These are phyloP conservation scores for Drosophila micromelanica DNA, from an alignment of 1,140 invertebrate genomes.

Conservation along the genomic window DNA sequence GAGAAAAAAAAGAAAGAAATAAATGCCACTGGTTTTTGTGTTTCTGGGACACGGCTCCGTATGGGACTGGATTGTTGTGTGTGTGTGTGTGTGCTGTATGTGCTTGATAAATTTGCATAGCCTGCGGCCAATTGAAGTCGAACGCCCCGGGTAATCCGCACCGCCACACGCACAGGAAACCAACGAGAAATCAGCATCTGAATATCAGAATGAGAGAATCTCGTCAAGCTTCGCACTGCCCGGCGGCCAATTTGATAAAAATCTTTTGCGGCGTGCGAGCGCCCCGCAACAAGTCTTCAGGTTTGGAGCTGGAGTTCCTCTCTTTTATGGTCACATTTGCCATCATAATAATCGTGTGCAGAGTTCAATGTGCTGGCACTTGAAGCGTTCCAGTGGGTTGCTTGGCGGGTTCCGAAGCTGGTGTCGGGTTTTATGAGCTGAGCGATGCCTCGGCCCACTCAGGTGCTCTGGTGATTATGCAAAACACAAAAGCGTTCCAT, in stretches of 20 bases:
- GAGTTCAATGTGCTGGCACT: slow-evolving; percentile 62
- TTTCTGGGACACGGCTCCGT: slow-evolving; percentile 60
- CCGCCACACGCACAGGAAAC: slow-evolving; percentile 39
- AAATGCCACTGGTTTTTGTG: slow-evolving; percentile 78
- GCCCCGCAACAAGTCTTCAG: slow-evolving; percentile 54
- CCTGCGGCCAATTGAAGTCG: slow-evolving; percentile 40
- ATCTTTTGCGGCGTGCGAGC: slow-evolving; percentile 22
- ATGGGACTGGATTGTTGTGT: slow-evolving; percentile 20
- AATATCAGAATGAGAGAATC: slow-evolving; percentile 57
- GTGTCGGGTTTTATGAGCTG: slow-evolving; percentile 28
- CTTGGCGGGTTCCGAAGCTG: slow-evolving; percentile 43
- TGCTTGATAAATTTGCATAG: slow-evolving; percentile 75
- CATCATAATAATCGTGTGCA: slow-evolving; percentile 61
- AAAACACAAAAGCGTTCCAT: slow-evolving; percentile 35
- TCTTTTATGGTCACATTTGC: slow-evolving; percentile 62
- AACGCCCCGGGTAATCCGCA: slow-evolving; percentile 48
- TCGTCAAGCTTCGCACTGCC: slow-evolving; percentile 51
- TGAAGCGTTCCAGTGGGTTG: slow-evolving; percentile 44
- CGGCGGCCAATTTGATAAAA: slow-evolving; percentile 71
- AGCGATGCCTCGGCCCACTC: slow-evolving; percentile 2
- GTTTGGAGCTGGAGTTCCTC: slow-evolving; percentile 25
- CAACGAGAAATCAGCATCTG: slow-evolving; percentile 43
- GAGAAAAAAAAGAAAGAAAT: not conserved
- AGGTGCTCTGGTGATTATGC: slow-evolving; percentile 61
- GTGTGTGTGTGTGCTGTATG: not conserved